Base-by-base conservation (phyloP, 2,888 invertebrate genomes). In the Agelastica alni region DNA sequence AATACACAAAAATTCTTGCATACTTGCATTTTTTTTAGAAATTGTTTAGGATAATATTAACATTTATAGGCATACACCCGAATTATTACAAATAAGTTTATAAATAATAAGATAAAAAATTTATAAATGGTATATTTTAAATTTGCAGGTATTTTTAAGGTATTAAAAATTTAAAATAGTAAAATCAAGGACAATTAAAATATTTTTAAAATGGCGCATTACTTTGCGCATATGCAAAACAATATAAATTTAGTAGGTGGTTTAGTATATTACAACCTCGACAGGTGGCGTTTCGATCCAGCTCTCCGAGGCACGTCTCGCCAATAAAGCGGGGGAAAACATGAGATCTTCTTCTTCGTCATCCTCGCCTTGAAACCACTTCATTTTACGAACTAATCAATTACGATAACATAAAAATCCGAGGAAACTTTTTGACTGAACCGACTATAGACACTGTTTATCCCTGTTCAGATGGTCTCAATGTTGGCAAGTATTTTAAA, bases 201-300 rank as follows among this genome's bases (percentile, higher is more conserved):
- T n/a, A n/a, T n/a, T n/a, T n/a, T n/a, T n/a, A n/a, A n/a, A n/a
- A n/a, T n/a, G n/a, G n/a, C n/a, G n/a, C n/a, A n/a, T n/a, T n/a
- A n/a, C n/a, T n/a, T n/a, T 26, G 26, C 26, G 26, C 26, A 6
- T 6, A 26, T 2, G 26, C 26, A 26, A 3, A 26, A 9, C 6
- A 26, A 7, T 26, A 9, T 26, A 2, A 26, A 26, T 26, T 6
- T 26, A 26, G 9, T 26, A n/a, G n/a, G n/a, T n/a, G 13, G 10
- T 31, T 3, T 34, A 39, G 37, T 39, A 39, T 4, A 39, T 16
- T 20, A 39, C 12, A 63, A 91, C 92, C 91, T 93, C 91, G 56
- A 88, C 85, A 44, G 91, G 91, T 75, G 91, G 91, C 63, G 91
- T 88, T 70, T 89, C 88, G 67, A 93, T 93, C 92, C 93, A 93